Percentiles rank a stretch among this genome's conserved stretches.
Evolutionary conservation across 1,140 invertebrate species (phyloP).

Genomic region (Hylaeus anthracinus): DNA sequence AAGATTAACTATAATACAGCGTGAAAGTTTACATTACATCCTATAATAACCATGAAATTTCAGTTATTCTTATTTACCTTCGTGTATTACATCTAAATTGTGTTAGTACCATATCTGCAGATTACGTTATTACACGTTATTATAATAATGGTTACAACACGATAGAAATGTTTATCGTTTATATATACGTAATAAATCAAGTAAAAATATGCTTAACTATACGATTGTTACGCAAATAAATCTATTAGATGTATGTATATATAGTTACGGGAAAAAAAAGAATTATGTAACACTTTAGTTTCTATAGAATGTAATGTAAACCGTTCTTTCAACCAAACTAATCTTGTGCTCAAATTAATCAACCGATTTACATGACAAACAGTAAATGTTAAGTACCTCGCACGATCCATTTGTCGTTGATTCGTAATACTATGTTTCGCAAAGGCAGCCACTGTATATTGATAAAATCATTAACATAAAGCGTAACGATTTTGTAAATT

Average conservation of each 20-base stretch:
- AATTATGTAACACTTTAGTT: not conserved
- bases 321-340: constrained; percentile 16
- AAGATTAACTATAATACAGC: not conserved
- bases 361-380: not conserved
- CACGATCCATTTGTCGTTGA: not conserved
- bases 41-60: constrained; percentile 2
- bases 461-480: constrained; percentile 36
- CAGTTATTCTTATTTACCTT: not conserved
- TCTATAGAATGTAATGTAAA: constrained; percentile 36
- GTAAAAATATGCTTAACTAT: not conserved
- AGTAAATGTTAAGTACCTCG: constrained; percentile 6
- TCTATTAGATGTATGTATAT: constrained; percentile 1
- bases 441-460: constrained; percentile 28
- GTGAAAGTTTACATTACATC: constrained; percentile 34
- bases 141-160: not conserved
- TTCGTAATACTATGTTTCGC: constrained; percentile 2
- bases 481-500: constrained; percentile 31
- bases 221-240: not conserved
- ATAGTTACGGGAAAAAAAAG: not conserved
- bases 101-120: constrained; percentile 7
- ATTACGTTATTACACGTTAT: no score
- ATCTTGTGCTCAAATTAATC: not conserved
- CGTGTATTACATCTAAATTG: constrained; percentile 4
- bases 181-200: not conserved
- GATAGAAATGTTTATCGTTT: not conserved